These are phyloP conservation scores for Nasonia oneida DNA, from an alignment of 2,888 invertebrate species.

Conservation along the genomic window DNA sequence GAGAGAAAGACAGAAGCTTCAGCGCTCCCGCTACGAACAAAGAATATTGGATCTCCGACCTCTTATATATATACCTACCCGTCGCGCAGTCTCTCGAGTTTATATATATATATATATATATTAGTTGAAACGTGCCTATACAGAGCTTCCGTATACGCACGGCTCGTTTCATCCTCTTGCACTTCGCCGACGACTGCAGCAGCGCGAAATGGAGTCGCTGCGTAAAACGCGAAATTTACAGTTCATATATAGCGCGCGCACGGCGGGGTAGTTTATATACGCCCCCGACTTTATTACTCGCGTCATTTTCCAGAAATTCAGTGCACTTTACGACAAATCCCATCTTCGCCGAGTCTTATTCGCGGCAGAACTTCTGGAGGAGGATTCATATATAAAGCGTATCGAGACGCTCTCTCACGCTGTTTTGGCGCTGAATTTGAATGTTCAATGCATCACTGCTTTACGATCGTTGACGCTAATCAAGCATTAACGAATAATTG, in stretches of 20 bases:
- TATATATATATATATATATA: background rate
- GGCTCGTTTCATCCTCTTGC: slow-evolving; percentile 41
- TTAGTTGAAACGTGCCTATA: background rate
- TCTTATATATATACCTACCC: background rate
- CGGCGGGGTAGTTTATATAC: background rate
- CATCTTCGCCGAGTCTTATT: background rate
- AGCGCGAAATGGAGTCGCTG: slow-evolving; percentile 38
- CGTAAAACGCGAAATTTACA: slow-evolving; percentile 55
- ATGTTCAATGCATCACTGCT: no score
- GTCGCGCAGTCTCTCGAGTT: background rate
- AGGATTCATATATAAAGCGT: background rate
- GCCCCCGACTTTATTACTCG: slow-evolving; percentile 40
- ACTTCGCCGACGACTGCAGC: background rate
- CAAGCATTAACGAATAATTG: no score
- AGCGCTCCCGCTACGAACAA: background rate
- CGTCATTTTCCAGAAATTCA: slow-evolving; percentile 43
- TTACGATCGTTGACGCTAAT: no score
- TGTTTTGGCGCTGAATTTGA: no score
- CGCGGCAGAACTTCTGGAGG: background rate
- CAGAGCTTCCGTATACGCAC: slow-evolving; percentile 1
- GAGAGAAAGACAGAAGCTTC: background rate
- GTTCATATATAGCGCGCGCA: slow-evolving; percentile 47
- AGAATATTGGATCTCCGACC: slow-evolving; percentile 43
- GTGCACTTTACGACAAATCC: slow-evolving; percentile 43
- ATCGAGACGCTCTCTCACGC: background rate